These are phyloP conservation scores for Dicrurus megarhynchus DNA, from an alignment of 2,113 vertebrate species.

Conservation along the genomic window DNA sequence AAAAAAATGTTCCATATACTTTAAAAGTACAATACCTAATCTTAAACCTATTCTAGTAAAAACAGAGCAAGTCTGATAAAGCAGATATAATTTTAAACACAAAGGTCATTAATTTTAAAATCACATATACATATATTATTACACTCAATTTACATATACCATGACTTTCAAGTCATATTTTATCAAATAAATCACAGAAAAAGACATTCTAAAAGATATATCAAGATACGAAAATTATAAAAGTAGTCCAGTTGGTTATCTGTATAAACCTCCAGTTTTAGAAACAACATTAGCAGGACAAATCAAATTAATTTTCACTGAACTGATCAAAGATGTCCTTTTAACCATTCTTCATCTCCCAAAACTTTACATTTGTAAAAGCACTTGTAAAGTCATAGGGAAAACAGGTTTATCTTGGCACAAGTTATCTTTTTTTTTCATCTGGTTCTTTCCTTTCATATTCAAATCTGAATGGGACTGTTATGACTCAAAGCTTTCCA, in stretches of 20 bases:
- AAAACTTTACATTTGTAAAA: background rate
- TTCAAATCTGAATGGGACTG: background rate
- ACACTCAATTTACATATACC: background rate
- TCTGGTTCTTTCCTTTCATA: background rate
- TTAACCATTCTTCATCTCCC: background rate
- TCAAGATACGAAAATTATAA: background rate
- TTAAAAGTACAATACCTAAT: background rate
- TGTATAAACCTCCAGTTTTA: background rate
- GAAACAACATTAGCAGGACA: background rate
- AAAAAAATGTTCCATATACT: background rate
- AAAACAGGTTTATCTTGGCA: background rate
- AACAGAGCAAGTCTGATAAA: background rate
- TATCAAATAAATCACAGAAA: background rate
- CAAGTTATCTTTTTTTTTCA: background rate
- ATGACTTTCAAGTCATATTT: background rate
- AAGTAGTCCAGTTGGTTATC: background rate
- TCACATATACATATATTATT: background rate
- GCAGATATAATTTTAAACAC: background rate
- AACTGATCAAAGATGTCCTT: background rate
- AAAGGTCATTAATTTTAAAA: background rate
- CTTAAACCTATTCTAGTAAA: background rate
- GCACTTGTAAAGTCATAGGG: background rate
- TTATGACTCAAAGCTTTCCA: background rate
- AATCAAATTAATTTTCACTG: background rate
- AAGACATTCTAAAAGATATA: background rate